Evolutionary conservation across 2,888 invertebrate species (phyloP).

Genomic region (Ormyrus rosae): DNA sequence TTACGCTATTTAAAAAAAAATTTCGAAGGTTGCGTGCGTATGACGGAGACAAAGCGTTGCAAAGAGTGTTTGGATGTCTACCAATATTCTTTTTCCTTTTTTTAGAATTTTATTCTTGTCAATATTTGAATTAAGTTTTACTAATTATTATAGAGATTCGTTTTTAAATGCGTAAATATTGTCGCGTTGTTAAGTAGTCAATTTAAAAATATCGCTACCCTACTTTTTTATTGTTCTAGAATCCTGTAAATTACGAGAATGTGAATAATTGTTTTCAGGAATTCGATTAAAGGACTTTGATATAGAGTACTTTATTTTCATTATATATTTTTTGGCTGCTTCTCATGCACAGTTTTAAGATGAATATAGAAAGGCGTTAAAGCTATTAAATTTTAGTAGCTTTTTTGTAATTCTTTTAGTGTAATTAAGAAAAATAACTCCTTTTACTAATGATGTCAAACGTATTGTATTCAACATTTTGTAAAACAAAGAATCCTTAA

Average conservation of each 20-base stretch:
- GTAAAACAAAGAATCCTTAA: too few species aligned
- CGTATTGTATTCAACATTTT: too few species aligned
- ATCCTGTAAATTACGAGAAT: background rate
- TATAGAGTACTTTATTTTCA: background rate
- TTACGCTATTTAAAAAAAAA: conserved; percentile 31
- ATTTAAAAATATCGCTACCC: conserved; percentile 35
- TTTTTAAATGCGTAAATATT: conserved; percentile 35
- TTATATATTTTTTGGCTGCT: conserved; percentile 19
- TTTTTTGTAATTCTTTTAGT: too few species aligned
- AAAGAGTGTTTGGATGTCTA: conserved; percentile 35
- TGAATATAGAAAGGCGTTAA: background rate
- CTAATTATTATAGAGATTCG: conserved; percentile 57
- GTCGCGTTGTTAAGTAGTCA: conserved; percentile 4
- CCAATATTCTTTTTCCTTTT: conserved; percentile 55
- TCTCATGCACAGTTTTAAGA: background rate
- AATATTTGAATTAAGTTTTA: conserved; percentile 63
- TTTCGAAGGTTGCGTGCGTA: conserved; percentile 35
- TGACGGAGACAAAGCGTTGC: conserved; percentile 43
- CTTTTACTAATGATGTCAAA: too few species aligned
- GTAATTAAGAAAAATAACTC: too few species aligned
- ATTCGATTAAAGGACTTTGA: conserved; percentile 30
- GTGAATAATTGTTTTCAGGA: conserved; percentile 20
- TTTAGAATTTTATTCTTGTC: conserved; percentile 67
- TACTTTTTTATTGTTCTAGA: conserved; percentile 12
- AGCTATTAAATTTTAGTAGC: too few species aligned